phyloP scores from a whole-genome alignment of 1,140 invertebrate genomes.

The Melanaphis sacchari region DNA sequence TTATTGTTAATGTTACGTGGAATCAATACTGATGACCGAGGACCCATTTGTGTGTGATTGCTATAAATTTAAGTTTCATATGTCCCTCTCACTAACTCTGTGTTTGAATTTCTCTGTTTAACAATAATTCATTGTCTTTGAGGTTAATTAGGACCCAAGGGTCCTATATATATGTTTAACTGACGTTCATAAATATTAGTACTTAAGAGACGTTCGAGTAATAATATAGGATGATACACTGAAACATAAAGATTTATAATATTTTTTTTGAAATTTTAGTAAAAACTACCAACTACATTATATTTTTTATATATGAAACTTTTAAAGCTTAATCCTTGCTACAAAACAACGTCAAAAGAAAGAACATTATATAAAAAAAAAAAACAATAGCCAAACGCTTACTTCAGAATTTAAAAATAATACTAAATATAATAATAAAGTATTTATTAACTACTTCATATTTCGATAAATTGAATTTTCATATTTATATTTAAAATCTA shows the following conservation, averaged over 20 bases:
- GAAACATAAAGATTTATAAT: not conserved
- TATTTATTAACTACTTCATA: not conserved
- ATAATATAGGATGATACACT: not conserved
- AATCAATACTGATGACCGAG: not conserved
- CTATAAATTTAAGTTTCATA: not conserved
- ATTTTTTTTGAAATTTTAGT: not conserved
- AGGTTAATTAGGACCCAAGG: slow-evolving; percentile 32
- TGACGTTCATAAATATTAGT: slow-evolving; percentile 4
- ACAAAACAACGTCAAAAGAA: not conserved
- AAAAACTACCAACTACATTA: not conserved
- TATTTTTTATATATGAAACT: not conserved
- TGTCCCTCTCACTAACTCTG: not conserved
- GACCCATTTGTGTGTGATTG: not conserved
- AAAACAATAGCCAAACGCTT: too few species aligned
- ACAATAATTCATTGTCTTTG: not conserved
- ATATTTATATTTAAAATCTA: not conserved
- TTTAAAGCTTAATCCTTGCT: not conserved
- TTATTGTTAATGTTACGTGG: not conserved
- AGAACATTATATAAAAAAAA: too few species aligned
- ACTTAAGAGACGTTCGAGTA: not conserved
- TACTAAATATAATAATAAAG: not conserved
- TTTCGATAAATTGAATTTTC: not conserved
- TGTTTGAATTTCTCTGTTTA: not conserved
- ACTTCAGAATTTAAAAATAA: not conserved
- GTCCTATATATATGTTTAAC: slow-evolving; percentile 25